Conservation (phyloP, 2,113 vertebrate species). For the Zosterops borbonicus region DNA sequence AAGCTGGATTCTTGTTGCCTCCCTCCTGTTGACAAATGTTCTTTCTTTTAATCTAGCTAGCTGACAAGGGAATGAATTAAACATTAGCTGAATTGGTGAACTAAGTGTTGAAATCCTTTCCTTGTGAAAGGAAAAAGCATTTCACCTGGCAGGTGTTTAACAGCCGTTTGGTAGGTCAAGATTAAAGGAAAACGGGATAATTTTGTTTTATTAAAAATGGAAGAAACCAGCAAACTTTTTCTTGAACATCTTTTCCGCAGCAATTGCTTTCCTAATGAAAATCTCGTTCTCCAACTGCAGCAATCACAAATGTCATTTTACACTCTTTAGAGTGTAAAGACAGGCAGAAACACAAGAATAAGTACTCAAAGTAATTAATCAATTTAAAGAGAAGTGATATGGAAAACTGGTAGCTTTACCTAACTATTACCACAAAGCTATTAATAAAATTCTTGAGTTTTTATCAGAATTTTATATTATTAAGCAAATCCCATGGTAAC, state of each 20-base stretch:
- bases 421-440: background rate
- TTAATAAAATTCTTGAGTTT: background rate
- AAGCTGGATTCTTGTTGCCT: background rate
- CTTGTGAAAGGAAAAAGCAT: background rate
- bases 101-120: slow-evolving; percentile 12
- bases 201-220: background rate
- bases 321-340: background rate
- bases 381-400: background rate
- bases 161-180: background rate
- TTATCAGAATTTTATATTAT: background rate
- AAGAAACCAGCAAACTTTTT: background rate
- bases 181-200: background rate
- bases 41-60: slow-evolving; percentile 35
- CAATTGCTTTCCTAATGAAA: background rate
- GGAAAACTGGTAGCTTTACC: background rate
- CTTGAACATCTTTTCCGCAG: background rate
- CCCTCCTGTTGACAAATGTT: slow-evolving; percentile 23
- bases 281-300: background rate
- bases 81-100: slow-evolving; percentile 16
- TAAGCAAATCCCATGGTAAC: background rate
- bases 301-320: background rate
- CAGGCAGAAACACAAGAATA: background rate
- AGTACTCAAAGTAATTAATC: background rate
- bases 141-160: slow-evolving; percentile 25
- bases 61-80: slow-evolving; percentile 50